Conservation (phyloP, 2,797 vertebrate species). For the Gastrophryne carolinensis region DNA sequence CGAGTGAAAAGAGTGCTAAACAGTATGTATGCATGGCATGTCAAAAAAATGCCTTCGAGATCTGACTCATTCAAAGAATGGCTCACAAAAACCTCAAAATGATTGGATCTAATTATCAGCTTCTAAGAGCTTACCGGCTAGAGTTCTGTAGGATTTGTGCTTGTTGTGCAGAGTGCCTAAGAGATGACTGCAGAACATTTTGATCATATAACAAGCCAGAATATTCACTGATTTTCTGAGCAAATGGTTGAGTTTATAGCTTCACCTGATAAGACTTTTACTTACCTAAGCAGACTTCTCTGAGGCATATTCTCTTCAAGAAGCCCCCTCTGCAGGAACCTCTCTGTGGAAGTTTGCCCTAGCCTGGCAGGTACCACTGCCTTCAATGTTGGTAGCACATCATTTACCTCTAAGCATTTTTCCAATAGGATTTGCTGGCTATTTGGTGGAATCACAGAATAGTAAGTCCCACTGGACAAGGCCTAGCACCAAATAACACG, state of each 20-base stretch:
- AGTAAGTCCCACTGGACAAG: no score
- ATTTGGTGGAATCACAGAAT: no score
- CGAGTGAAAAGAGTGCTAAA: background rate
- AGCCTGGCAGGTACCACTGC: no score
- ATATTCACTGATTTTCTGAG: background rate
- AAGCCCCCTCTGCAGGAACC: no score
- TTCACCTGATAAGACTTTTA: background rate
- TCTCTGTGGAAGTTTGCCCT: no score
- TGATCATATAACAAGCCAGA: background rate
- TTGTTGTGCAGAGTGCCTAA: background rate
- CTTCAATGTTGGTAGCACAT: no score
- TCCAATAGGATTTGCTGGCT: no score
- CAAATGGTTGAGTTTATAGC: background rate
- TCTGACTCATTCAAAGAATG: background rate
- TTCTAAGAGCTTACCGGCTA: background rate
- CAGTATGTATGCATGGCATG: background rate
- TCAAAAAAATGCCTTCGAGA: conserved; percentile 2
- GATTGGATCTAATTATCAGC: background rate
- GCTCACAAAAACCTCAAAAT: background rate
- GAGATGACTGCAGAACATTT: background rate
- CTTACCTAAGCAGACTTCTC: no score
- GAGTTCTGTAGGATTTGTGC: conserved; percentile 11
- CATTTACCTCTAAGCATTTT: no score
- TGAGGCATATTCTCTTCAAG: no score
- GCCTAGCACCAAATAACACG: no score